Evolutionary conservation across 1,140 invertebrate species (phyloP).

Genomic region (Tenebrio molitor): DNA sequence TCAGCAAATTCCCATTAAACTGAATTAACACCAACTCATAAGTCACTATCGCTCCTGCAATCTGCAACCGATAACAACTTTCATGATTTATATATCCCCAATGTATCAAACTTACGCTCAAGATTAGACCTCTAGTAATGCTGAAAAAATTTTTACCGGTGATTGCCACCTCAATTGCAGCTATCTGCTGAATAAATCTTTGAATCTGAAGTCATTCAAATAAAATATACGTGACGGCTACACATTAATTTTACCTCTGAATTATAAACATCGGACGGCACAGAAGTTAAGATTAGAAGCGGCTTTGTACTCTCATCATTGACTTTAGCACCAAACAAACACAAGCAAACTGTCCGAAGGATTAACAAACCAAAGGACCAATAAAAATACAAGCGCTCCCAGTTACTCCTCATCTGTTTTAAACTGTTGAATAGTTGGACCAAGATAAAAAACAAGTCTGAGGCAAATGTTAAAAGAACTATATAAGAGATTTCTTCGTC

Average conservation of each 20-base stretch:
- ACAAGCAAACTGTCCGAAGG: conserved; percentile 73
- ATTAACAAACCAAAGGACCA: conserved; percentile 78
- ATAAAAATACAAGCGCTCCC: conserved; percentile 74
- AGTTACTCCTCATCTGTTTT: conserved; percentile 70
- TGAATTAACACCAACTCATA: conserved; percentile 79
- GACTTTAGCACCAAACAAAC: conserved; percentile 75
- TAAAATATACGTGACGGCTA: too few species aligned
- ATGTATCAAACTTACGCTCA: conserved; percentile 69
- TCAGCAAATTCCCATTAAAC: conserved; percentile 75
- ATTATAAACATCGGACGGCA: conserved; percentile 74
- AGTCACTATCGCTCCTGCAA: conserved; percentile 79
- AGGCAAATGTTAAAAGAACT: conserved; percentile 76
- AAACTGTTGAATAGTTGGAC: conserved; percentile 77
- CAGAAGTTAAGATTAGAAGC: conserved; percentile 73
- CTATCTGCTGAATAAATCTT: conserved; percentile 74
- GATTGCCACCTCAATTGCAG: conserved; percentile 72
- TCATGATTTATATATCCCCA: too few species aligned
- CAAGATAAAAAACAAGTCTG: conserved; percentile 81
- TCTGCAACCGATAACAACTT: conserved; percentile 68
- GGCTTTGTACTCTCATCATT: conserved; percentile 75
- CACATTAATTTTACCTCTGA: conserved; percentile 70
- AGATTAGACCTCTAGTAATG: conserved; percentile 72
- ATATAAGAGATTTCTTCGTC: conserved; percentile 74
- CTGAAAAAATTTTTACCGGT: conserved; percentile 77
- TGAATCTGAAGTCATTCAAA: conserved; percentile 70